These are phyloP conservation scores for Epinotia demarniana DNA, from an alignment of 2,888 invertebrate genomes.

Conservation along the genomic window DNA sequence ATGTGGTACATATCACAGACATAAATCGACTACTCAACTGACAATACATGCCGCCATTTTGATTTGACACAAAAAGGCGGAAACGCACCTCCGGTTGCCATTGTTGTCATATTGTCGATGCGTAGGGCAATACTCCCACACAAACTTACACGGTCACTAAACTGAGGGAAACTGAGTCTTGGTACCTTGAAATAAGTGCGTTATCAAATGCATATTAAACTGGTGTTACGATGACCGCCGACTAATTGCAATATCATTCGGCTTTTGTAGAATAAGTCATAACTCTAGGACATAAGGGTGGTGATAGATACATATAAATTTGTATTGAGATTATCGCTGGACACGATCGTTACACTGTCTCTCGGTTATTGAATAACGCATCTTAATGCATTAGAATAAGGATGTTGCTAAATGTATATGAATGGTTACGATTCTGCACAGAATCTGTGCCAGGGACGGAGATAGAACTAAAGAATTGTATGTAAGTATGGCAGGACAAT, in stretches of 20 bases:
- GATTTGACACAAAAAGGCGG: slow-evolving; percentile 35
- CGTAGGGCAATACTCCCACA: slow-evolving; percentile 12
- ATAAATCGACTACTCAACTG: slow-evolving; percentile 5
- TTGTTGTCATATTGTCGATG: slow-evolving; percentile 8
- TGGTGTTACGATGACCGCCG: neutral
- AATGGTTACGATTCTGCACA: slow-evolving; percentile 6
- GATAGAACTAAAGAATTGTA: neutral
- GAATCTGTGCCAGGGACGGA: slow-evolving; percentile 15
- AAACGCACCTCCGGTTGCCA: slow-evolving; percentile 40
- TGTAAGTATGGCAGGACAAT: too few species aligned
- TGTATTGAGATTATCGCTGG: neutral
- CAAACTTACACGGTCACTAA: neutral
- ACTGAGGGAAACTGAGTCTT: neutral
- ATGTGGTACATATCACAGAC: neutral
- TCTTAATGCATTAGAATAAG: neutral
- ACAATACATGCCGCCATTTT: slow-evolving; percentile 6
- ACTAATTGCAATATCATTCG: neutral
- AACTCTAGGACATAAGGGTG: neutral
- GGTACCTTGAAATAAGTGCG: neutral
- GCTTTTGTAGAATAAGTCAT: neutral
- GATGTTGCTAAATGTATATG: neutral
- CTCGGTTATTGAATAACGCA: neutral
- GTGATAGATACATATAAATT: neutral
- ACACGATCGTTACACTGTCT: neutral
- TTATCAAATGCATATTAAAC: neutral